A percentile compares a stretch with the other conserved stretches of the same genome.
Conservation (phyloP, 2,797 vertebrate genomes). For the Cyprinella venusta region DNA sequence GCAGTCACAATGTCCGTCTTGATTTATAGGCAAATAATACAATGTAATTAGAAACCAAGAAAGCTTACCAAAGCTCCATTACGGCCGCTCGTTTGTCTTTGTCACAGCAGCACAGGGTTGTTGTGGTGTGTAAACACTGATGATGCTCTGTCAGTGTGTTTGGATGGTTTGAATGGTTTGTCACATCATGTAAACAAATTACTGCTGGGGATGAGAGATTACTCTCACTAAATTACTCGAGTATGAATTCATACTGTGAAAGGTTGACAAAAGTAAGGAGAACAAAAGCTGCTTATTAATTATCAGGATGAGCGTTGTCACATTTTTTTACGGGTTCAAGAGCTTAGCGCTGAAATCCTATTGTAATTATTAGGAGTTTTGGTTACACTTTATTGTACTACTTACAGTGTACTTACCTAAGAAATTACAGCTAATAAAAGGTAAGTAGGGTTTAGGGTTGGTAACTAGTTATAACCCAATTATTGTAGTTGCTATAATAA, state of each 20-base stretch:
- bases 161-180: slow-evolving; percentile 19
- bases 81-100: slow-evolving; percentile 23
- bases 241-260: slow-evolving; percentile 18
- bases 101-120: slow-evolving; percentile 26
- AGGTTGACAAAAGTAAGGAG: slow-evolving; percentile 3
- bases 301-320: background rate
- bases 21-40: slow-evolving; percentile 26
- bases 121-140: slow-evolving; percentile 41
- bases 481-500: too few species aligned
- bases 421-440: too few species aligned
- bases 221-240: slow-evolving; percentile 36
- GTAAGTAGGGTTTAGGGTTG: too few species aligned
- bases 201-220: slow-evolving; percentile 29
- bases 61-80: slow-evolving; percentile 18
- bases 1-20: background rate
- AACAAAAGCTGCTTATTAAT: slow-evolving; percentile 22
- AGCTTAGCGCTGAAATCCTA: too few species aligned
- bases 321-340: background rate
- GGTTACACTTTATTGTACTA: too few species aligned
- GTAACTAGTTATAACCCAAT: too few species aligned
- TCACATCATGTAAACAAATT: slow-evolving; percentile 30
- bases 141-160: slow-evolving; percentile 33
- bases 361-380: too few species aligned
- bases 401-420: too few species aligned
- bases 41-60: slow-evolving; percentile 27